Conservation (phyloP, 2,797 vertebrate genomes). For the Acrocephalus scirpaceus region DNA sequence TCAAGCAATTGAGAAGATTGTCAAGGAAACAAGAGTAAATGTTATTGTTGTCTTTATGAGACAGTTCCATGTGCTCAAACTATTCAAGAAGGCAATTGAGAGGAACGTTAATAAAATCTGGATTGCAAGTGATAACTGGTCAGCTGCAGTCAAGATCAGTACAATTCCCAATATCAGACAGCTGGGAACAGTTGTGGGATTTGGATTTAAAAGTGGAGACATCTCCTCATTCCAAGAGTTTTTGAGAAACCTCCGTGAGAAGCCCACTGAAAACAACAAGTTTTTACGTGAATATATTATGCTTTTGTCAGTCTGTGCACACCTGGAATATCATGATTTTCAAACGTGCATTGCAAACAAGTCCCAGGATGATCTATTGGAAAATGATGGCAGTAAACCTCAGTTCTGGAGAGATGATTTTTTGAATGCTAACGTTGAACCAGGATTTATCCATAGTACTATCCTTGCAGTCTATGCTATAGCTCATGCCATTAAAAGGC, state of each 20-base stretch:
- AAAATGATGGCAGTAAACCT: neutral
- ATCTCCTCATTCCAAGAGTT: constrained; percentile 77
- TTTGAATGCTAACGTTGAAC: constrained; percentile 64
- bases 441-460: constrained; percentile 76
- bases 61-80: constrained; percentile 75
- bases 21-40: constrained; percentile 79
- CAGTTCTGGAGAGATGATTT: constrained; percentile 67
- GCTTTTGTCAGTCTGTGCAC: constrained; percentile 68
- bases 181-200: constrained; percentile 85
- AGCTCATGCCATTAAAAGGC: constrained; percentile 78
- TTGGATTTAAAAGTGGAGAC: constrained; percentile 85
- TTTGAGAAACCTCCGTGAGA: constrained; percentile 72
- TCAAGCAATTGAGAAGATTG: constrained; percentile 75
- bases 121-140: constrained; percentile 91
- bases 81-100: constrained; percentile 77
- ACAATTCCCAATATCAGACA: constrained; percentile 74
- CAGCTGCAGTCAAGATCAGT: constrained; percentile 73
- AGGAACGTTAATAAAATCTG: constrained; percentile 81
- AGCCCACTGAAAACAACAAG: constrained; percentile 68
- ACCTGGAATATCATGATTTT: constrained; percentile 67
- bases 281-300: constrained; percentile 74
- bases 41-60: constrained; percentile 87
- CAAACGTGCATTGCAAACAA: constrained; percentile 72
- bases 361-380: constrained; percentile 48
- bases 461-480: constrained; percentile 85